Evolutionary conservation across 53 echinoderm and acorn worm species (phyloP), one percentile per base, ranked within the genome.

Genomic region (Henricia sp.): DNA sequence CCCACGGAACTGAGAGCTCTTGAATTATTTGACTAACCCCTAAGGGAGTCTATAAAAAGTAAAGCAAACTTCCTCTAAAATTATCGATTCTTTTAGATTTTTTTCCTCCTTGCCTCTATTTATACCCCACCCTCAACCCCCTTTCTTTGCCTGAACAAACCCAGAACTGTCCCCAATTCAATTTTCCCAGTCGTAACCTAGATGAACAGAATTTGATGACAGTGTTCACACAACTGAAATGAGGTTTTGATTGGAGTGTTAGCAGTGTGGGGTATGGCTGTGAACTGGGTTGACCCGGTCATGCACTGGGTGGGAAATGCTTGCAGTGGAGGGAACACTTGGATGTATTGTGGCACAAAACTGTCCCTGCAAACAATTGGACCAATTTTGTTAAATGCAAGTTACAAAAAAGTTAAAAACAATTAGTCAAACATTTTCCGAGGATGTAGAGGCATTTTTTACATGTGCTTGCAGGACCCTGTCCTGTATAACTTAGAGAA

Each of bases 21-120:
- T 37, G 62, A 29, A 3, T 67, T 67, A 67, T 67, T 67, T 67
- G 67, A 67, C 39, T 67, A 38, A 67, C 67, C 67, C 39, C 67
- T 38, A 9, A 67, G 39, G 39, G 67, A 9, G 67, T 36, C 67
- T 24, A 67, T 37, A n/a, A 65, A 60, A 60, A 16, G 37, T 35
- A 6, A 67, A 67, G 67, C 39, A 67, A 38, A 67, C 67, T 38
- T 67, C 67, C 67, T 67, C 37, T 2, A 67, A 6, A n/a, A 37
- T 38, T 37, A 38, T 20, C 19, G 4, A 16, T 2, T 67, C 67
- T 38, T 40, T 40, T 23, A n/a, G 67, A n/a, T 67, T 67, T n/a
- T n/a, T n/a, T n/a, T n/a, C n/a, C n/a, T n/a, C n/a, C n/a, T n/a
- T n/a, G n/a, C n/a, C n/a, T n/a, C n/a, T n/a, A n/a, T n/a, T n/a